Evolutionary conservation across 2,888 invertebrate species (phyloP).

Genomic region (Dioctria rufipes): DNA sequence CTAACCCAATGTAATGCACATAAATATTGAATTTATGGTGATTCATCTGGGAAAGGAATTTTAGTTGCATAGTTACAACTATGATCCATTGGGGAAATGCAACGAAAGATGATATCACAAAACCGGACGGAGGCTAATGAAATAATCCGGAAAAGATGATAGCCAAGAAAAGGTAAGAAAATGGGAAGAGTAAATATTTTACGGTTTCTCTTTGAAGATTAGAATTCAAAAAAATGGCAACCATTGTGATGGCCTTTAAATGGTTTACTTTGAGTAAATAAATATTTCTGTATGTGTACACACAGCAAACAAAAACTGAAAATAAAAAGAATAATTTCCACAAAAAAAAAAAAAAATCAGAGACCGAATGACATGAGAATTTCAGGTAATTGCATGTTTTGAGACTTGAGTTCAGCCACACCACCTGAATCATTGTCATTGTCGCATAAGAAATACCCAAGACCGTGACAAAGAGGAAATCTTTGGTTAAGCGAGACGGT

Average conservation of each 20-base stretch:
- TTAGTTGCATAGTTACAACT: no score
- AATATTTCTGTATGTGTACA: not conserved
- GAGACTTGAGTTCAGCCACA: conserved; percentile 12
- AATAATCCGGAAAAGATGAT: no score
- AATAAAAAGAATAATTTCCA: not conserved
- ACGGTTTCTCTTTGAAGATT: no score
- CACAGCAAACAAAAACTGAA: not conserved
- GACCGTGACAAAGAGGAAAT: conserved; percentile 13
- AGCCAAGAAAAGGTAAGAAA: no score
- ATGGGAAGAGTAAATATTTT: no score
- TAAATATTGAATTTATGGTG: no score
- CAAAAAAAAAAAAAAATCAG: not conserved
- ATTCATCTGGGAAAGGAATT: no score
- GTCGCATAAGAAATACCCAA: not conserved
- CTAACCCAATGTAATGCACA: no score
- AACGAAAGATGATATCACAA: no score
- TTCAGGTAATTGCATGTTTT: conserved; percentile 17
- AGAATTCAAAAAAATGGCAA: no score
- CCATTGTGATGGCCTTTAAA: not conserved
- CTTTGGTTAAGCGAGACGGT: not conserved
- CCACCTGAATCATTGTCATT: not conserved
- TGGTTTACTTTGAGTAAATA: not conserved
- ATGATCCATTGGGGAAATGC: no score
- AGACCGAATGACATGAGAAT: not conserved
- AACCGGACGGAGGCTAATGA: no score